Conservation (phyloP, 2,888 invertebrate genomes). For the Pemphredon lugubris region DNA sequence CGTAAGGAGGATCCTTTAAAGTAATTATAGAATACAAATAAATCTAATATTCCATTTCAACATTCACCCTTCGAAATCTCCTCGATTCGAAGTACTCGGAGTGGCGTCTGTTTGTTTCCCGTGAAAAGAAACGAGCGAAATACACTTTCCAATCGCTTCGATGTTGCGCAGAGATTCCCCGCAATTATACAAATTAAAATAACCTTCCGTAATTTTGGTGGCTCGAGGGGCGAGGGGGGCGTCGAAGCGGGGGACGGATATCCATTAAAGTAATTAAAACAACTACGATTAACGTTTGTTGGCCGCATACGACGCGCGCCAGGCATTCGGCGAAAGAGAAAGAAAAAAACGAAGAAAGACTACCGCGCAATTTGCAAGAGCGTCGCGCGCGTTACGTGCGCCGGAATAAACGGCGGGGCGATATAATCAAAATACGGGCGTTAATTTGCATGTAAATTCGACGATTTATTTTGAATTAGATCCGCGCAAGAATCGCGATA, state of each 20-base stretch:
- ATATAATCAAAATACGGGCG: conserved; percentile 50
- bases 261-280: conserved; percentile 36
- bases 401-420: conserved; percentile 37
- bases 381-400: conserved; percentile 7
- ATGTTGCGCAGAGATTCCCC: too few species aligned
- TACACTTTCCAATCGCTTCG: too few species aligned
- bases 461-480: conserved; percentile 45
- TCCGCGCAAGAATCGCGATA: background rate
- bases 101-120: too few species aligned
- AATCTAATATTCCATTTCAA: too few species aligned
- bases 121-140: too few species aligned
- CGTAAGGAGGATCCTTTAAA: too few species aligned
- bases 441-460: conserved; percentile 52
- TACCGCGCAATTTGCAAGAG: conserved; percentile 25
- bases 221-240: too few species aligned
- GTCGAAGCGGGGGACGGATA: background rate
- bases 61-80: too few species aligned
- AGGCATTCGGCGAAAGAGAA: background rate
- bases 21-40: too few species aligned
- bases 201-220: too few species aligned
- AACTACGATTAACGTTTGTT: conserved; percentile 39
- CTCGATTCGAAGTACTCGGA: too few species aligned
- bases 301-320: background rate
- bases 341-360: background rate
- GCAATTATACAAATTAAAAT: background rate